Conservation (phyloP, 1,140 invertebrate genomes). For the Euwallacea similis region DNA sequence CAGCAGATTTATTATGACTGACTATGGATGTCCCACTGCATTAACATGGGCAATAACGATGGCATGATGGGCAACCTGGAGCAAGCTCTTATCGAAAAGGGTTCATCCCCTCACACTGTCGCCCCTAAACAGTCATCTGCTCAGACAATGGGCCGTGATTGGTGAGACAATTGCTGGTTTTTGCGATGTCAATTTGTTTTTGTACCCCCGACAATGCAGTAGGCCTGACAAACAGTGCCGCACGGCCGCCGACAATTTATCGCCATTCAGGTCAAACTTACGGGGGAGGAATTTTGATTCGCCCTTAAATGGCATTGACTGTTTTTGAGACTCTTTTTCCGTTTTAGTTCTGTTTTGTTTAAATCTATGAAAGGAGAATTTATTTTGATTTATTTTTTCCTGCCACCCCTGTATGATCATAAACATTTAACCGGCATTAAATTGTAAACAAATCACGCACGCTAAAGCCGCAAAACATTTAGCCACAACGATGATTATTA, state of each 20-base stretch:
- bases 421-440: not conserved
- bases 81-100: too few relatives aligned
- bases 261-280: slow-evolving; percentile 49
- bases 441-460: slow-evolving; percentile 13
- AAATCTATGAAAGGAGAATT: not conserved
- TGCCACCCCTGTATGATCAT: too few relatives aligned
- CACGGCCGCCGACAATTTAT: slow-evolving; percentile 49
- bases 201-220: slow-evolving; percentile 49
- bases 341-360: not conserved
- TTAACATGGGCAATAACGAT: too few relatives aligned
- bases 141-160: slow-evolving; percentile 51
- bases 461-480: slow-evolving; percentile 16
- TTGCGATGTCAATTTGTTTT: slow-evolving; percentile 55
- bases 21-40: too few relatives aligned
- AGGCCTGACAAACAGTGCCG: slow-evolving; percentile 46
- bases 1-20: too few relatives aligned
- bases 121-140: slow-evolving; percentile 50
- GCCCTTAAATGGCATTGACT: slow-evolving; percentile 21
- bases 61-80: too few relatives aligned
- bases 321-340: slow-evolving; percentile 8
- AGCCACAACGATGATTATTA: slow-evolving; percentile 22
- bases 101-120: too few relatives aligned
- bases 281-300: slow-evolving; percentile 51
- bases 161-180: slow-evolving; percentile 54
- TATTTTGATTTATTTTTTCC: too few relatives aligned